phyloP scores from a whole-genome alignment of 1,140 invertebrate species.

The Lepidurus arcticus region DNA sequence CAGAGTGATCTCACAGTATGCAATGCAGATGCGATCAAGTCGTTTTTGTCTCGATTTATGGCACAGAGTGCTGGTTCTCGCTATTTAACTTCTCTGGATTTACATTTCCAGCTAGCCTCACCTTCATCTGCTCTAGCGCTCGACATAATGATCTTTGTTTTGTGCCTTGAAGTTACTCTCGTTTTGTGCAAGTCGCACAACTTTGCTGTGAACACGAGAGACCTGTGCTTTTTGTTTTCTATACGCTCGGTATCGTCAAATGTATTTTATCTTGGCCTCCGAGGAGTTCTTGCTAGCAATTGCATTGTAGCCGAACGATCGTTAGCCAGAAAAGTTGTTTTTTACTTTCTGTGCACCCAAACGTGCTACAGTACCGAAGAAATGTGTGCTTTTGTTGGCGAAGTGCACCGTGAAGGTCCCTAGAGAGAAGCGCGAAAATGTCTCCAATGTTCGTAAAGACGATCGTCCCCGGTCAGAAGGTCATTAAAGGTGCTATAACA shows the following conservation, averaged over 20 bases:
- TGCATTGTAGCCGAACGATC: constrained; percentile 14
- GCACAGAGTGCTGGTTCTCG: too few species aligned
- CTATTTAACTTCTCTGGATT: too few species aligned
- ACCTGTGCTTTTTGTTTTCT: not conserved
- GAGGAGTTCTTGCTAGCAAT: constrained; percentile 4
- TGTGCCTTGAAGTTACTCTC: not conserved
- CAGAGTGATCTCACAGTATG: too few species aligned
- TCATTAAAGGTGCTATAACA: too few species aligned
- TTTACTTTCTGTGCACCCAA: not conserved
- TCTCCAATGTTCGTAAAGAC: not conserved
- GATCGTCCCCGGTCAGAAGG: not conserved
- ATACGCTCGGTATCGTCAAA: not conserved
- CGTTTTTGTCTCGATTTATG: too few species aligned
- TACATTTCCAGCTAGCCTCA: too few species aligned
- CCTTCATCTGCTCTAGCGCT: too few species aligned
- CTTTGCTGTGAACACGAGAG: not conserved
- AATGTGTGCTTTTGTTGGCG: not conserved
- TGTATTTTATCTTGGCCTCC: not conserved
- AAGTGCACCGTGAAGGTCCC: not conserved
- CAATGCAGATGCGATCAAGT: too few species aligned
- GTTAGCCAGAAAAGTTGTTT: not conserved
- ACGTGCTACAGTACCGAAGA: not conserved
- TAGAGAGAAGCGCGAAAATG: not conserved
- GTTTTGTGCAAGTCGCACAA: not conserved
- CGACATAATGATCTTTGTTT: too few species aligned